Conservation (phyloP, 2,113 vertebrate genomes). For the Triplophysa siluroides region DNA sequence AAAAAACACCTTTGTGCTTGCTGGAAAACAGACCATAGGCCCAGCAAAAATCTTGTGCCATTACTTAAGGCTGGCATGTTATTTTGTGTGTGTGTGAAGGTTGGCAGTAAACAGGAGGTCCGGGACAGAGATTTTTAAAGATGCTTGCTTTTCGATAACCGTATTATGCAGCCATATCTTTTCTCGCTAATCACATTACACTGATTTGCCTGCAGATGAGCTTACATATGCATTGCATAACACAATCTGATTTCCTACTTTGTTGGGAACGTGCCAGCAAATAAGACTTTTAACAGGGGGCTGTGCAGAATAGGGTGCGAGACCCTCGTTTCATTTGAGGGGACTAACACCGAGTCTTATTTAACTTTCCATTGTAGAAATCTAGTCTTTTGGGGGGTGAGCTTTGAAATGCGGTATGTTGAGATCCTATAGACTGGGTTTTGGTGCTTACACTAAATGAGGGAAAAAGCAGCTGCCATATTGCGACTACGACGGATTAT, state of each 20-base stretch:
- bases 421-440: neutral
- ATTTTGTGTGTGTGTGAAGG: neutral
- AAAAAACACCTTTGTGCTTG: neutral
- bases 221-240: conserved; percentile 62
- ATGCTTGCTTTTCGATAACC: conserved; percentile 59
- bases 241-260: conserved; percentile 58
- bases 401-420: conserved; percentile 3
- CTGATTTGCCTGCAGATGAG: conserved; percentile 64
- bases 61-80: conserved; percentile 17
- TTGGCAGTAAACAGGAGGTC: neutral
- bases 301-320: neutral
- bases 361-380: conserved; percentile 35
- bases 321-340: neutral
- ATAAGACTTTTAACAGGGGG: conserved; percentile 8
- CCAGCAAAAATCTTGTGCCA: conserved; percentile 46
- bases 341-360: conserved; percentile 18
- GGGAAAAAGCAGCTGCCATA: conserved; percentile 47
- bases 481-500: conserved; percentile 53
- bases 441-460: conserved; percentile 38
- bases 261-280: conserved; percentile 21
- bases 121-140: conserved; percentile 53
- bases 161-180: conserved; percentile 64
- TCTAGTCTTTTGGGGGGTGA: neutral
- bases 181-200: conserved; percentile 76
- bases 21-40: neutral